phyloP scores from a whole-genome alignment of 2,888 invertebrate species.

The Erebia palarica region DNA sequence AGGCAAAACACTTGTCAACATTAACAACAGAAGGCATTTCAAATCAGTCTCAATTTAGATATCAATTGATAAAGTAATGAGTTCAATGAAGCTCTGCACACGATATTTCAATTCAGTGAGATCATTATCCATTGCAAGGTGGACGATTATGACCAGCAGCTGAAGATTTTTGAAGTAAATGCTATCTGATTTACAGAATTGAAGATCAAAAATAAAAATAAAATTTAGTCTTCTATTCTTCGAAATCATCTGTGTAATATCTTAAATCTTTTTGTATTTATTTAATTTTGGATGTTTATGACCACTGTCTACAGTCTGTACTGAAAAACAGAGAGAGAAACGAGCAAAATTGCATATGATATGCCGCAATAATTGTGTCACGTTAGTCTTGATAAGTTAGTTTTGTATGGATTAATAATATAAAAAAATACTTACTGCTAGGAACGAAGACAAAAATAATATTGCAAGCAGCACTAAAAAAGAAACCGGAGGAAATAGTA shows the following conservation, averaged over 20 bases:
- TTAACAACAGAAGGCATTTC: neutral
- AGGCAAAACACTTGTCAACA: neutral
- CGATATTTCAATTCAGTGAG: neutral
- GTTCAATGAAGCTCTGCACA: constrained; percentile 9
- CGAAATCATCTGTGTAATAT: too few species aligned
- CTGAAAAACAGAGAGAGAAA: too few species aligned
- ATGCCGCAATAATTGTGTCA: too few species aligned
- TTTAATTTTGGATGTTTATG: too few species aligned
- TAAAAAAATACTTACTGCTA: constrained; percentile 43
- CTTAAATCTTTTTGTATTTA: too few species aligned
- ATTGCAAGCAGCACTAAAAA: constrained; percentile 42
- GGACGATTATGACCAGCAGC: neutral
- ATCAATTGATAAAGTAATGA: constrained; percentile 11
- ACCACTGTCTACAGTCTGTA: too few species aligned
- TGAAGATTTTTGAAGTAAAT: neutral
- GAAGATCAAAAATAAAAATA: neutral
- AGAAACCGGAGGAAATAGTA: constrained; percentile 44
- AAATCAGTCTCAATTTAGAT: constrained; percentile 14
- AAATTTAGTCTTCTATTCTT: too few species aligned
- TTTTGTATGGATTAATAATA: too few species aligned
- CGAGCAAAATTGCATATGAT: too few species aligned
- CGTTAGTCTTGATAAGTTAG: too few species aligned
- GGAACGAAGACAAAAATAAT: constrained; percentile 43
- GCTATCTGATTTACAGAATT: neutral
- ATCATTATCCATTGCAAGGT: neutral